A percentile compares a stretch with the other conserved stretches of the same genome.
phyloP scores from a whole-genome alignment of 2,113 vertebrate species.

The Sisor rabdophorus region DNA sequence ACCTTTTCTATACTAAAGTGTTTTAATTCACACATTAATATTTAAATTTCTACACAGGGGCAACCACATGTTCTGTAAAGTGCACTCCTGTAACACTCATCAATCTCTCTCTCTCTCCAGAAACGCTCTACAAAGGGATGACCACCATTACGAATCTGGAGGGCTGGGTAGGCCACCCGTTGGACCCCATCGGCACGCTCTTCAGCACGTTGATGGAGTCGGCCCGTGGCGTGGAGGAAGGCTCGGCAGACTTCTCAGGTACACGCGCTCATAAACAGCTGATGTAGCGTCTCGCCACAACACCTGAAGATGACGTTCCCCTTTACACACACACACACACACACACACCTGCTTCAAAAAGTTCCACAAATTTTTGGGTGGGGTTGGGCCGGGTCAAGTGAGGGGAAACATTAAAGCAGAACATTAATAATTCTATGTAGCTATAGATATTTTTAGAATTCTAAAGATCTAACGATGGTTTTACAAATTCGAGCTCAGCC shows the following conservation, averaged over 20 bases:
- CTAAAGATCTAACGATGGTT: not conserved
- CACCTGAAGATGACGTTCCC: not conserved
- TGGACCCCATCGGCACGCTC: conserved; percentile 91
- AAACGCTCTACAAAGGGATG: conserved; percentile 84
- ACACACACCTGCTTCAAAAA: not conserved
- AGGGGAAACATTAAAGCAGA: not conserved
- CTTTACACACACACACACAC: not conserved
- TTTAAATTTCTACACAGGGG: not conserved
- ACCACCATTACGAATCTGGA: conserved; percentile 89
- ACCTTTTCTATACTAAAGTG: too few species aligned
- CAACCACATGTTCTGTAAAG: not conserved
- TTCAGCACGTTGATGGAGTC: conserved; percentile 92
- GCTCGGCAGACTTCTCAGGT: conserved; percentile 78
- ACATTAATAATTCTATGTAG: not conserved
- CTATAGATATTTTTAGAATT: not conserved
- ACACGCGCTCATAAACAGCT: conserved; percentile 38
- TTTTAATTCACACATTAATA: too few species aligned
- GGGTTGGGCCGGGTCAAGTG: not conserved
- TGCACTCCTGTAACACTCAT: not conserved
- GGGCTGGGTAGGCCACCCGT: conserved; percentile 95
- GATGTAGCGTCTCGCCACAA: not conserved
- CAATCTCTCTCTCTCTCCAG: conserved; percentile 55
- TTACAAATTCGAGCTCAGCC: not conserved
- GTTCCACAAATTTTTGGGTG: not conserved
- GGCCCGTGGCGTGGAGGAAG: conserved; percentile 75